Evolutionary conservation across 2,797 vertebrate genomes (phyloP).

Genomic region (Eremophila alpestris): DNA sequence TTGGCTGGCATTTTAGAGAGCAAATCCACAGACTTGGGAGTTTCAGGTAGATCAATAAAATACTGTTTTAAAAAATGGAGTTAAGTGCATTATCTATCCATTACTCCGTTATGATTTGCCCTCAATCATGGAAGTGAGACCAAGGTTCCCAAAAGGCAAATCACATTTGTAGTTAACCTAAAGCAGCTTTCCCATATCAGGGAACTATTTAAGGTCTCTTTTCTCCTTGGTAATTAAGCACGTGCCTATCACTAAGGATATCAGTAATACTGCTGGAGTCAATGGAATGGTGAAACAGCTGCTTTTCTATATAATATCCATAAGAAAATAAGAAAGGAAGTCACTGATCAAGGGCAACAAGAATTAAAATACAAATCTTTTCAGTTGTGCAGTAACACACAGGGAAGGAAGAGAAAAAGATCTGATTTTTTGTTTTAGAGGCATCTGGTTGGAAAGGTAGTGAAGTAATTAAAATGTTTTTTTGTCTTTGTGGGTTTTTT

Average conservation of each 20-base stretch:
- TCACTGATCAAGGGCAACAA: not conserved
- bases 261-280: not conserved
- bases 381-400: not conserved
- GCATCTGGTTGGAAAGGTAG: not conserved
- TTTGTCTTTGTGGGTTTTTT: not conserved
- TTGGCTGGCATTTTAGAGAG: not conserved
- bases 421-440: not conserved
- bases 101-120: slow-evolving; percentile 33
- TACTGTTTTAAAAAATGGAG: slow-evolving; percentile 38
- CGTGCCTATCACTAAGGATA: not conserved
- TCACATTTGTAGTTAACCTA: slow-evolving; percentile 6
- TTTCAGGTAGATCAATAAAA: slow-evolving; percentile 63
- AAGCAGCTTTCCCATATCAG: not conserved
- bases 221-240: slow-evolving; percentile 46
- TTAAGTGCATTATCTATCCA: slow-evolving; percentile 52
- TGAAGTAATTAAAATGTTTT: not conserved
- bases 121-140: slow-evolving; percentile 25
- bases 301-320: not conserved
- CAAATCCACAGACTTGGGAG: not conserved
- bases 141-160: slow-evolving; percentile 40
- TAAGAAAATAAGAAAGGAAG: not conserved
- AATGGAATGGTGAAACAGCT: not conserved
- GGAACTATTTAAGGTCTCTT: slow-evolving; percentile 40
- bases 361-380: not conserved
- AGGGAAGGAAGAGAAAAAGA: not conserved